Evolutionary conservation across 2,888 invertebrate genomes (phyloP).

Genomic region (Pedicia rivosa): DNA sequence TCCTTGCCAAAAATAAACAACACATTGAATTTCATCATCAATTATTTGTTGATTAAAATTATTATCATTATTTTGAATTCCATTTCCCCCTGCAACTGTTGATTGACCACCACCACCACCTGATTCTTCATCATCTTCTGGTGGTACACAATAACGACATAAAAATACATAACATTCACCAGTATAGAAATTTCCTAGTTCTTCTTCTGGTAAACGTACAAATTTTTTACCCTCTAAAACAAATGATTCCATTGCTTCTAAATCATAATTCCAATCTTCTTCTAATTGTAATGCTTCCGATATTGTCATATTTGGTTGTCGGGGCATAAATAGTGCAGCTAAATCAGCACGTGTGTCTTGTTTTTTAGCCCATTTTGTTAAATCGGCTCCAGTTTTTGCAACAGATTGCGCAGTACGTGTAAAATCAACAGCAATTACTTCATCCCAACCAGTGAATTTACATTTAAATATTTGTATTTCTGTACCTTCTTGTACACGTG

Average conservation of each 20-base stretch:
- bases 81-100: slow-evolving; percentile 22
- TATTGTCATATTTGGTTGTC: slow-evolving; percentile 75
- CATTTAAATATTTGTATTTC: slow-evolving; percentile 91
- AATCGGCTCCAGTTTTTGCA: slow-evolving; percentile 87
- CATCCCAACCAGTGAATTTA: slow-evolving; percentile 96
- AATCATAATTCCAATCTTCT: slow-evolving; percentile 96
- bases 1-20: slow-evolving; percentile 99
- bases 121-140: slow-evolving; percentile 42
- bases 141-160: slow-evolving; percentile 84
- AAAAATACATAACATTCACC: slow-evolving; percentile 96
- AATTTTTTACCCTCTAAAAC: slow-evolving; percentile 95
- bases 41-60: slow-evolving; percentile 32
- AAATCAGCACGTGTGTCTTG: slow-evolving; percentile 88
- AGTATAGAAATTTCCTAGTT: slow-evolving; percentile 80
- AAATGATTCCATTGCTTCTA: slow-evolving; percentile 95
- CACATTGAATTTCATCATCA: slow-evolving; percentile 57
- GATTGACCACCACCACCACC: no score
- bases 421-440: slow-evolving; percentile 97
- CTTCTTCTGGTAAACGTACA: slow-evolving; percentile 89
- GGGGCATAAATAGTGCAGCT: slow-evolving; percentile 86
- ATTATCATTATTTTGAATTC: no score
- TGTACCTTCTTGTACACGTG: slow-evolving; percentile 80
- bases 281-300: slow-evolving; percentile 75
- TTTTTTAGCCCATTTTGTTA: slow-evolving; percentile 78
- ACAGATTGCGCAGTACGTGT: slow-evolving; percentile 97